phyloP scores from a whole-genome alignment of 2,797 vertebrate genomes.

The Anniella stebbinsi region DNA sequence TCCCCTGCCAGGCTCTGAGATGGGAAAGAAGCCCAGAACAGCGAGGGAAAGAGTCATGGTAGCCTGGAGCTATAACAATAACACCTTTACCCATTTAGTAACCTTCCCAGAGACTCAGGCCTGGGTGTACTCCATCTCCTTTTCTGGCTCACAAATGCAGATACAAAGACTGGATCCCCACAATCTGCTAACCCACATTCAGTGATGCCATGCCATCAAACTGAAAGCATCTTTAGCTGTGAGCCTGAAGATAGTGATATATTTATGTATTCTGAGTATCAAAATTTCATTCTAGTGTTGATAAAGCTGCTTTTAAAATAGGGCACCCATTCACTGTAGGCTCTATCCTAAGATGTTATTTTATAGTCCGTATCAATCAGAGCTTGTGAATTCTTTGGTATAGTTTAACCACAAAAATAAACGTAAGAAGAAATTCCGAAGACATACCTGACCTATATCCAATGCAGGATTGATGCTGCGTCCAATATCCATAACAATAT shows the following conservation, averaged over 20 bases:
- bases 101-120: not conserved
- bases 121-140: not conserved
- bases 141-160: not conserved
- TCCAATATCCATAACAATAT: constrained; percentile 82
- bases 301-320: not conserved
- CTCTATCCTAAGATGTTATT: not conserved
- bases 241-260: not conserved
- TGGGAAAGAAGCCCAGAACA: not conserved
- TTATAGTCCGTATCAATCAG: not conserved
- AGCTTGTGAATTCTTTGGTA: not conserved
- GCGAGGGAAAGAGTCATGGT: not conserved
- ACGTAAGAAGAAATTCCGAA: constrained; percentile 11
- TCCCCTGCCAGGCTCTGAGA: not conserved
- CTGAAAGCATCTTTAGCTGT: not conserved
- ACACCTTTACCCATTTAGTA: not conserved
- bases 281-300: too few relatives aligned
- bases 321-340: not conserved
- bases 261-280: not conserved
- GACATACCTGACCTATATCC: constrained; percentile 81
- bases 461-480: constrained; percentile 81
- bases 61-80: not conserved
- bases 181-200: too few relatives aligned
- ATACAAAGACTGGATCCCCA: too few relatives aligned
- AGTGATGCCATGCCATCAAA: not conserved
- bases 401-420: not conserved